Base-by-base conservation (phyloP, 2,888 invertebrate genomes). In the Helicoverpa assulta region DNA sequence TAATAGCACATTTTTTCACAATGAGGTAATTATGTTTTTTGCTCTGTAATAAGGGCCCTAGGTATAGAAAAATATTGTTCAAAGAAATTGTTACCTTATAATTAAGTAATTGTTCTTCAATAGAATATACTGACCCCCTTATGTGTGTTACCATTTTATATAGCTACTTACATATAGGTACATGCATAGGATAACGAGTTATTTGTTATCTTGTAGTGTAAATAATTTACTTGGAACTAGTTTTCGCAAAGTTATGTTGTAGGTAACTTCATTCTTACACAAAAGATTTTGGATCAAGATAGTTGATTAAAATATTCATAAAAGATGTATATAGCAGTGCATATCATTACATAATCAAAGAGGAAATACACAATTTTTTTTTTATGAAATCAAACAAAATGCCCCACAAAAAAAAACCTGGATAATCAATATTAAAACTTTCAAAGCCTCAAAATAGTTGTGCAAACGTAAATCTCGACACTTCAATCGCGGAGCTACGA, bases 401-500 rank as follows among this genome's bases (percentile, higher is more conserved):
- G 16, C 29, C 8, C 51, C 8, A 37, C 16, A 59, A 37, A 18
- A 54, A 19, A 57, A 53, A 54, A 33, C 14, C n/a, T 5, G 26
- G 19, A 19, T 55, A 67, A 64, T 75, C 76, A 68, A 67, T 61
- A 67, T 64, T 68, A 53, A 58, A 71, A 70, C 63, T 72, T 73
- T 73, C 59, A 56, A 81, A 79, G 40, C 73, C 64, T 59, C 72
- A 62, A 79, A 78, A 78, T 76, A 80, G 82, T 78, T 64, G 18
- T 64, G n/a, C 54, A 66, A 67, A 82, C 84, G 80, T 79, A 83
- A 86, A 83, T 83, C 83, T 81, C 74, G 75, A 81, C 78, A 61
- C 59, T 76, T 65, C 57, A 62, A 71, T 64, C 65, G 60, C 67
- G 64, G 53, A 73, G 74, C 67, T 64, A 67, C 67, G 55, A 71